These are phyloP conservation scores for Monodelphis domestica DNA, from an alignment of 2,797 vertebrate species.

Conservation along the genomic window DNA sequence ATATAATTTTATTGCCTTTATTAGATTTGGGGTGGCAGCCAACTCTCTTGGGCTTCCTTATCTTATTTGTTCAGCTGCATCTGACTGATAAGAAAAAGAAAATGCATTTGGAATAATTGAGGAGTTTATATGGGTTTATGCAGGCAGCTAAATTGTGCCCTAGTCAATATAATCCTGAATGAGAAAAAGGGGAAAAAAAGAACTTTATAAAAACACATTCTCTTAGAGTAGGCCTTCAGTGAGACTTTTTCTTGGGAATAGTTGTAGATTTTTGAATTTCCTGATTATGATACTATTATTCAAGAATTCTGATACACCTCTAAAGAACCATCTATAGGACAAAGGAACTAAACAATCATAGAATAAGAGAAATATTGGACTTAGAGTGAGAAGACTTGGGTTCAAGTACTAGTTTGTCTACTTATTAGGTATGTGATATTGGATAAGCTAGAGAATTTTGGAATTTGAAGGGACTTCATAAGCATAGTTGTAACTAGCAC, in stretches of 20 bases:
- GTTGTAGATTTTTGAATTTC: not conserved
- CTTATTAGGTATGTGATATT: not conserved
- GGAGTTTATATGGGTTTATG: conserved; percentile 41
- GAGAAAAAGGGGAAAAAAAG: conserved; percentile 37
- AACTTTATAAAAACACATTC: not conserved
- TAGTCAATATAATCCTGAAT: conserved; percentile 33
- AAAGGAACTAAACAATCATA: not conserved
- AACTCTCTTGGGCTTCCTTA: conserved; percentile 36
- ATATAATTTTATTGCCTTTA: conserved; percentile 10
- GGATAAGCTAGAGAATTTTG: not conserved
- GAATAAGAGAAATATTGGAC: not conserved
- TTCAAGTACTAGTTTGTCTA: not conserved
- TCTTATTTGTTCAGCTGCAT: conserved; percentile 48
- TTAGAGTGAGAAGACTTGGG: not conserved
- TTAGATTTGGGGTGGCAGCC: conserved; percentile 1
- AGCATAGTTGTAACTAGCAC: not conserved
- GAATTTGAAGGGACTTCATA: not conserved
- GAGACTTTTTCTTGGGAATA: not conserved
- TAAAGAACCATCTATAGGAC: not conserved
- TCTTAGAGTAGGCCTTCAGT: not conserved
- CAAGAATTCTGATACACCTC: not conserved
- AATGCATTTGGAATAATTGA: conserved; percentile 10
- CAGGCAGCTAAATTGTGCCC: conserved; percentile 24
- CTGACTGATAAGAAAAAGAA: conserved; percentile 57
- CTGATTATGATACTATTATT: not conserved